Evolutionary conservation across 2,888 invertebrate genomes (phyloP), one percentile per base, ranked within the genome.

Genomic region (Schizaphis graminum): DNA sequence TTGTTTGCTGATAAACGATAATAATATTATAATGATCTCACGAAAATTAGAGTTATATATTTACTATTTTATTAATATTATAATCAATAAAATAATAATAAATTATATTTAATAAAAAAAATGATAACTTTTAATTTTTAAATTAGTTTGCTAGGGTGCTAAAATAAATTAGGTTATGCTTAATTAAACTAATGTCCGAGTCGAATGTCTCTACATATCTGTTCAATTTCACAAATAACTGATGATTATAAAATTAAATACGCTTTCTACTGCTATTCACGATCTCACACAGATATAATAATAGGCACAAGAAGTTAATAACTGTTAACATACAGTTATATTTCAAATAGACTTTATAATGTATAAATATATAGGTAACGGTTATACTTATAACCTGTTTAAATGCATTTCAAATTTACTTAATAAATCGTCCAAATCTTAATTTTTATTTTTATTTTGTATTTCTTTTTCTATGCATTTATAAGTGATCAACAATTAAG

Each of bases 391-490:
- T 26, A 57, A 57, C n/a, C 28, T n/a, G n/a, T n/a, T 28, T 61
- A n/a, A 61, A 61, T 61, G 61, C 13, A 61, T n/a, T 61, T 61
- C 13, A 61, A 4, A 61, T n/a, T 53, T 47, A 53, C 53, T 16
- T 44, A 44, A 1, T 44, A 53, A 53, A 53, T 53, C 16, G 13
- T 28, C 28, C 61, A 61, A 61, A 61, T 61, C n/a, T 28, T 61
- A 61, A 61, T 61, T 61, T 61, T 61, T 61, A 61, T 61, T 61
- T 61, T n/a, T 61, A 61, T 61, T 61, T 61, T n/a, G 61, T 61
- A 61, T n/a, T 61, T 28, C 13, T n/a, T 61, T 61, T 61, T n/a
- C 61, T 28, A 61, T 11, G 4, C 21, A 53, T 61, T n/a, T 61
- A n/a, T n/a, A n/a, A 61, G 28, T n/a, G 13, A 4, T 61, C 11